Percentiles rank a stretch among this genome's conserved stretches.
phyloP scores from a whole-genome alignment of 1,140 invertebrate species.

The Battus philenor region DNA sequence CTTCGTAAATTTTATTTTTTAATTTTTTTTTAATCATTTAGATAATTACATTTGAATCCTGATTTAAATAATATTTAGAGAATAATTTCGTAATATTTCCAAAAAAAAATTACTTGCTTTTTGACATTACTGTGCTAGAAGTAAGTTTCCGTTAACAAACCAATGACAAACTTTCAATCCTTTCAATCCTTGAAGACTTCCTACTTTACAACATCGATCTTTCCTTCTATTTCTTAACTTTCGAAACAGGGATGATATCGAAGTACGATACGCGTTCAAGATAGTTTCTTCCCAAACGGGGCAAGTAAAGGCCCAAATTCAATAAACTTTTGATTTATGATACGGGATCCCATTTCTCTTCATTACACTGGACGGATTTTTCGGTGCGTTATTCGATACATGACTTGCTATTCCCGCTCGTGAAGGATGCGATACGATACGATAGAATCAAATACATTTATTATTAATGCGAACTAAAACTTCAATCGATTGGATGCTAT shows the following conservation, averaged over 20 bases:
- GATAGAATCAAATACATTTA: constrained; percentile 8
- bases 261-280: constrained; percentile 9
- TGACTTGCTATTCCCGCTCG: constrained; percentile 22
- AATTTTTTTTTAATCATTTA: no score
- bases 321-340: constrained; percentile 39
- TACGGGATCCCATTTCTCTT: constrained; percentile 33
- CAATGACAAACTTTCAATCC: no score
- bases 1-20: no score
- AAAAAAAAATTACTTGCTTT: no score
- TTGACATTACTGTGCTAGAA: no score
- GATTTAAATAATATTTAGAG: no score
- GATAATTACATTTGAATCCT: no score
- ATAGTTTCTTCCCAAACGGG: constrained; percentile 13
- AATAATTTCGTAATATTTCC: no score
- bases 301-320: constrained; percentile 21
- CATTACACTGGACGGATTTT: constrained; percentile 29
- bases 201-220: background rate
- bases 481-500: constrained; percentile 4
- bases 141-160: no score
- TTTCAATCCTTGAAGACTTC: no score
- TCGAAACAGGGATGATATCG: constrained; percentile 4
- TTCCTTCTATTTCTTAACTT: constrained; percentile 1
- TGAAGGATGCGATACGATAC: no score
- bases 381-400: constrained; percentile 28
- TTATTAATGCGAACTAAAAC: constrained; percentile 16